Base-by-base conservation (phyloP, 1,140 invertebrate species). In the Pararge aegeria region DNA sequence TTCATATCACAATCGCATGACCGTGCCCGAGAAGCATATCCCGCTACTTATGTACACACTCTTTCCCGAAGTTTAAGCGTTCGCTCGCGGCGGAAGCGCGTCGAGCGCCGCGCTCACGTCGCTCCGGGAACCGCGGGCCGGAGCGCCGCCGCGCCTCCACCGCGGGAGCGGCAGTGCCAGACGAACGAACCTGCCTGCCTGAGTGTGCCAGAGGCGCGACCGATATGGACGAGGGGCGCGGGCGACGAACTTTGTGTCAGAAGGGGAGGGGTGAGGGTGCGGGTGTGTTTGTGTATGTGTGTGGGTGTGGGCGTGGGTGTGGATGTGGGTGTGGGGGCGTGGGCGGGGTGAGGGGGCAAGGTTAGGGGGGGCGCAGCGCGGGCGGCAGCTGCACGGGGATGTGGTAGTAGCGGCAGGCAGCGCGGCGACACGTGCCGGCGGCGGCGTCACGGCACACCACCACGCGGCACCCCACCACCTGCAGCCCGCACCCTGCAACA, bases 331-430 rank as follows among this genome's bases (percentile, higher is more conserved):
- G 91, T 74, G 85, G 81, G 73, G 89, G 80, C 84, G 92, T 88
- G 50, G n/a, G 51, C 73, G 85, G 80, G 73, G 89, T 80, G 85
- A 91, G 88, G 50, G 15, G 51, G n/a, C n/a, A n/a, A 64, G 75
- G 80, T 87, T 87, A 90, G 55, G 89, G 89, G 51, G 88, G 87
- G 53, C 83, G 79, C 57, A 83, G 79, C 67, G 95, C 95, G 76
- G 95, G 95, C 75, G 95, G 95, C 92, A 96, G 91, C 74, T 93
- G 93, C 89, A 96, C 93, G 77, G 95, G 96, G 93, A 97, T 96
- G 92, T 97, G 95, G 93, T 96, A 97, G 93, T 96, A 97, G 94
- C 97, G 97, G 94, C 96, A 98, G 90, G 95, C 93, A 87, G 95
- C 94, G 86, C 96, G 95, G 78, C 94, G 93, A 91, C 96, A 97